Percentiles rank a stretch among this genome's conserved stretches.
phyloP scores from a whole-genome alignment of 2,797 vertebrate species.

The Cryptoprocta ferox region DNA sequence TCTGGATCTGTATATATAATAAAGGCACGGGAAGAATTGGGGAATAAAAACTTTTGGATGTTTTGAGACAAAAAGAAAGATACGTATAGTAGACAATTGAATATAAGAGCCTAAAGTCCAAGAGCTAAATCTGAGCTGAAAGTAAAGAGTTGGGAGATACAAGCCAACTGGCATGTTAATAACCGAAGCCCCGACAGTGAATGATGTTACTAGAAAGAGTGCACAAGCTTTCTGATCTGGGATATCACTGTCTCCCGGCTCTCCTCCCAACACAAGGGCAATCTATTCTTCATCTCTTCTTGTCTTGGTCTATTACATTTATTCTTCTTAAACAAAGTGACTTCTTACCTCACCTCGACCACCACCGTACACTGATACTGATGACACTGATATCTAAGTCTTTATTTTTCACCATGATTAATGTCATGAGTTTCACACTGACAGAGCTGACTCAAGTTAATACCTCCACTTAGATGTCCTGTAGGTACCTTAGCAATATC shows the following conservation, averaged over 20 bases:
- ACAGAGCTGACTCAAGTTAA: neutral
- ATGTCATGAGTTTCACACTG: neutral
- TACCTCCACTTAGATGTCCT: neutral
- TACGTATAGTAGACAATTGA: neutral
- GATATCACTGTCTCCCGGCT: neutral
- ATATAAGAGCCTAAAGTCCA: neutral
- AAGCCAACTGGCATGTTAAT: neutral
- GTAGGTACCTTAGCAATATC: neutral
- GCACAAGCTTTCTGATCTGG: neutral
- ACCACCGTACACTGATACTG: neutral
- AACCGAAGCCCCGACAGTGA: neutral
- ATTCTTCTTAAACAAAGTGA: conserved; percentile 36
- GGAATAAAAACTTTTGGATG: neutral
- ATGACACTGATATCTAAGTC: neutral
- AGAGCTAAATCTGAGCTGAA: neutral
- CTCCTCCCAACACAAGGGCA: neutral
- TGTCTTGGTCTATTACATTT: conserved; percentile 9
- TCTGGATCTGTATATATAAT: neutral
- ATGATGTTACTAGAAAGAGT: neutral
- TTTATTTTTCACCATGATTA: conserved; percentile 35
- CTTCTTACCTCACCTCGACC: neutral
- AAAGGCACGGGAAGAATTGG: neutral
- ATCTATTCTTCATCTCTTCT: neutral
- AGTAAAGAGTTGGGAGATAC: neutral
- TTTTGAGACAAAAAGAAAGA: neutral